Evolutionary conservation across 2,888 invertebrate genomes (phyloP).

Genomic region (Eucera pruinosa): DNA sequence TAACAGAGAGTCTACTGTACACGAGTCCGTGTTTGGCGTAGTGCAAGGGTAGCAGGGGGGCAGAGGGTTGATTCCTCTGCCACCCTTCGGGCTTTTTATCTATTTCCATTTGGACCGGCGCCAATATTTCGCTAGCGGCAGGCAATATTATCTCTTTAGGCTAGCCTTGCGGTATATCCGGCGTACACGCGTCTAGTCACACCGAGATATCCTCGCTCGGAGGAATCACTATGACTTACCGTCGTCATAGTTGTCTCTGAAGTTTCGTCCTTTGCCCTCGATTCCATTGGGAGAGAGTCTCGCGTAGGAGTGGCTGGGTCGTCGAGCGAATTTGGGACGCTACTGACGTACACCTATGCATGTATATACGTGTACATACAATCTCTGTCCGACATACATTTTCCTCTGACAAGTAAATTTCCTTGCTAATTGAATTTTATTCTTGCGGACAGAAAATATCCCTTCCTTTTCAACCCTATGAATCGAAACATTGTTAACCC

Average conservation of each 20-base stretch:
- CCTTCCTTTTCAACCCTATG: too few species aligned
- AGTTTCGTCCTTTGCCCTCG: slow-evolving; percentile 17
- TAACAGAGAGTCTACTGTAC: too few species aligned
- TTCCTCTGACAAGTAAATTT: too few species aligned
- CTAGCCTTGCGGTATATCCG: slow-evolving; percentile 61
- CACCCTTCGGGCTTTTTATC: slow-evolving; percentile 79
- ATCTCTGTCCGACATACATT: too few species aligned
- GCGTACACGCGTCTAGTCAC: slow-evolving; percentile 51
- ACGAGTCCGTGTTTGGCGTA: slow-evolving; percentile 31
- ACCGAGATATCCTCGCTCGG: slow-evolving; percentile 63
- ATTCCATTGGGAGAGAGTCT: slow-evolving; percentile 7
- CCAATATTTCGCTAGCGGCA: slow-evolving; percentile 80
- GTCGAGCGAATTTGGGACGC: slow-evolving; percentile 16
- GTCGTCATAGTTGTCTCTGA: slow-evolving; percentile 58
- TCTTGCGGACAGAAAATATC: too few species aligned
- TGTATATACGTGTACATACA: too few species aligned
- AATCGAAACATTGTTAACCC: too few species aligned
- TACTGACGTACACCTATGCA: background rate
- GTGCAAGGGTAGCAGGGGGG: slow-evolving; percentile 3
- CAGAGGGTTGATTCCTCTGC: slow-evolving; percentile 30
- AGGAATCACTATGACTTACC: slow-evolving; percentile 64
- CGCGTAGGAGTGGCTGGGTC: background rate
- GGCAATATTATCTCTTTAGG: slow-evolving; percentile 82
- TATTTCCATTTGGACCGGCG: slow-evolving; percentile 82
- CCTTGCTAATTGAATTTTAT: too few species aligned